Conservation (phyloP, 2,888 invertebrate species). For the Andrena hattorfiana region DNA sequence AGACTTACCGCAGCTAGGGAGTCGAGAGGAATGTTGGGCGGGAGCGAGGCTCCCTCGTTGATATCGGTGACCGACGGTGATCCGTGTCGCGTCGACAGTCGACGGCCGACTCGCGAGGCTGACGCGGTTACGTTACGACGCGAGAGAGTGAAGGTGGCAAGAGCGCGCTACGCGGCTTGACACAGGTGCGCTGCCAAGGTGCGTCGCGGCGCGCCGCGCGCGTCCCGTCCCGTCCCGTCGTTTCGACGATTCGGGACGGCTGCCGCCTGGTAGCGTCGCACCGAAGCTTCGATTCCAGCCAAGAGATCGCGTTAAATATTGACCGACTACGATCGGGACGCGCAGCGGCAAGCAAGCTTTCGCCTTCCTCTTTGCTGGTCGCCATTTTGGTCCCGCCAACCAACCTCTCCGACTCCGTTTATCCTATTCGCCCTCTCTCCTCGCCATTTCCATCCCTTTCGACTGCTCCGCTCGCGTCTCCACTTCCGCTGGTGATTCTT, state of each 20-base stretch:
- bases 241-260: constrained; percentile 60
- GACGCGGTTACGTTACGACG: constrained; percentile 62
- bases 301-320: constrained; percentile 72
- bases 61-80: constrained; percentile 27
- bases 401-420: background rate
- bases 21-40: background rate
- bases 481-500: background rate
- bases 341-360: background rate
- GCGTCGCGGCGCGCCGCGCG: constrained; percentile 45
- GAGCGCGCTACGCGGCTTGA: constrained; percentile 77
- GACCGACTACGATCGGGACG: constrained; percentile 62
- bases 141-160: constrained; percentile 72
- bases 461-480: background rate
- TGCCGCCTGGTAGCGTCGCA: constrained; percentile 80
- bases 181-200: constrained; percentile 80
- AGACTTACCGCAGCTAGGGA: constrained; percentile 41
- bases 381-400: constrained; percentile 37
- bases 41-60: background rate
- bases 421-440: background rate
- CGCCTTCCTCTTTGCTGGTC: background rate
- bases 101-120: constrained; percentile 51
- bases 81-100: constrained; percentile 56
- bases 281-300: constrained; percentile 75
- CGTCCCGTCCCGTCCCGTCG: constrained; percentile 54
- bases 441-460: background rate